These are phyloP conservation scores for Ormyrus pomaceus DNA, from an alignment of 2,888 invertebrate genomes.

Conservation along the genomic window DNA sequence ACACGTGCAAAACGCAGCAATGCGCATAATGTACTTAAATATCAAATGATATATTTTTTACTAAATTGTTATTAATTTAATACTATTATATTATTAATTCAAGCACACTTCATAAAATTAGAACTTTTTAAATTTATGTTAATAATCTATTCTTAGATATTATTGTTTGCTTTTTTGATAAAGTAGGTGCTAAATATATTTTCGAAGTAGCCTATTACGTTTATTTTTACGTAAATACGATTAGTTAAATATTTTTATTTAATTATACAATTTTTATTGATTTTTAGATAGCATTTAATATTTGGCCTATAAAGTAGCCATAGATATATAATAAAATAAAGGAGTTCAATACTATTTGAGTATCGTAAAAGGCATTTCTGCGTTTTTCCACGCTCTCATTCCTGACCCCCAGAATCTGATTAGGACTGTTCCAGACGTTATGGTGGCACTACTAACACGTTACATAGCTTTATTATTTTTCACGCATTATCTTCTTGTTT, in stretches of 20 bases:
- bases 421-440: conserved; percentile 76
- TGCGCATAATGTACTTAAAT: conserved; percentile 4
- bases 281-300: too few relatives aligned
- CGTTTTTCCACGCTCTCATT: conserved; percentile 67
- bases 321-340: too few relatives aligned
- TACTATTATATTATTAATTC: too few relatives aligned
- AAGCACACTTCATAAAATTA: too few relatives aligned
- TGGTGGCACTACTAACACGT: conserved; percentile 65
- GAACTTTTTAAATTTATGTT: too few relatives aligned
- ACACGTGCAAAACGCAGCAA: conserved; percentile 67
- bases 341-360: not conserved
- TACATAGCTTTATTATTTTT: conserved; percentile 49
- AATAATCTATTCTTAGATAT: too few relatives aligned
- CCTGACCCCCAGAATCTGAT: conserved; percentile 73
- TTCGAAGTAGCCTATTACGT: too few relatives aligned
- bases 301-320: too few relatives aligned
- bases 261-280: too few relatives aligned
- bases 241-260: too few relatives aligned
- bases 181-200: not conserved
- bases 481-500: conserved; percentile 29
- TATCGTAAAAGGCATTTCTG: conserved; percentile 63
- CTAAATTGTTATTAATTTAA: not conserved
- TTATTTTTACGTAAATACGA: too few relatives aligned
- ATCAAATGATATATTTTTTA: not conserved
- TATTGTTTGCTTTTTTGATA: too few relatives aligned